These are phyloP conservation scores for Lapara coniferarum DNA, from an alignment of 2,888 invertebrate species.

Conservation along the genomic window DNA sequence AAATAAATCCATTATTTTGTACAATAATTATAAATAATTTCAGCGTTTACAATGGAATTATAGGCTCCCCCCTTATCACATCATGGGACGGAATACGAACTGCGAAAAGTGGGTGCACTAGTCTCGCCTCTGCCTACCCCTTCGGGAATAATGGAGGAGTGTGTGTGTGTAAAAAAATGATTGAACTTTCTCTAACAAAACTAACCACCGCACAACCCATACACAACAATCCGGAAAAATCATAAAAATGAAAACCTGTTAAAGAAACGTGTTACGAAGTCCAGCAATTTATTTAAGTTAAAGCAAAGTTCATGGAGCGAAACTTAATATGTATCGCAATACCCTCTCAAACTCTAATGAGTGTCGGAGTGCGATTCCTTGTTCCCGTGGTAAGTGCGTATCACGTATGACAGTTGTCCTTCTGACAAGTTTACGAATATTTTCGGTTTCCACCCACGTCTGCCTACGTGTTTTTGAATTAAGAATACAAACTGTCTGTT, in stretches of 20 bases:
- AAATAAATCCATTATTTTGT: too few relatives aligned
- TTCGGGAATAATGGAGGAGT: too few relatives aligned
- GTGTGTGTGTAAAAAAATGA: too few relatives aligned
- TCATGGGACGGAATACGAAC: too few relatives aligned
- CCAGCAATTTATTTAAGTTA: conserved; percentile 26
- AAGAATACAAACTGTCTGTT: conserved; percentile 6
- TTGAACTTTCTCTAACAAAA: too few relatives aligned
- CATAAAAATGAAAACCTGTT: conserved; percentile 3
- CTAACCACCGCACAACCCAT: not conserved
- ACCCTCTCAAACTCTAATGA: conserved; percentile 58
- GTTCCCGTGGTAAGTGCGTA: conserved; percentile 42
- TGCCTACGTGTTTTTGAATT: conserved; percentile 9
- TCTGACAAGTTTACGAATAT: conserved; percentile 40
- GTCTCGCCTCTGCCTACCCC: too few relatives aligned
- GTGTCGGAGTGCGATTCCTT: conserved; percentile 54
- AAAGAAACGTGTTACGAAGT: conserved; percentile 14
- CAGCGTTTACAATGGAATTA: too few relatives aligned
- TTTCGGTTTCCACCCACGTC: conserved; percentile 26
- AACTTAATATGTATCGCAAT: conserved; percentile 47
- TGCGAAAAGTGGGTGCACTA: too few relatives aligned
- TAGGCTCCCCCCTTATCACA: too few relatives aligned
- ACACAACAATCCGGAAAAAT: not conserved
- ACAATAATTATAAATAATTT: too few relatives aligned
- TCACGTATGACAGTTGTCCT: conserved; percentile 40
- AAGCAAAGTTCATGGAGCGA: conserved; percentile 25